phyloP scores from a whole-genome alignment of 2,797 vertebrate species.

The Galago senegalensis region DNA sequence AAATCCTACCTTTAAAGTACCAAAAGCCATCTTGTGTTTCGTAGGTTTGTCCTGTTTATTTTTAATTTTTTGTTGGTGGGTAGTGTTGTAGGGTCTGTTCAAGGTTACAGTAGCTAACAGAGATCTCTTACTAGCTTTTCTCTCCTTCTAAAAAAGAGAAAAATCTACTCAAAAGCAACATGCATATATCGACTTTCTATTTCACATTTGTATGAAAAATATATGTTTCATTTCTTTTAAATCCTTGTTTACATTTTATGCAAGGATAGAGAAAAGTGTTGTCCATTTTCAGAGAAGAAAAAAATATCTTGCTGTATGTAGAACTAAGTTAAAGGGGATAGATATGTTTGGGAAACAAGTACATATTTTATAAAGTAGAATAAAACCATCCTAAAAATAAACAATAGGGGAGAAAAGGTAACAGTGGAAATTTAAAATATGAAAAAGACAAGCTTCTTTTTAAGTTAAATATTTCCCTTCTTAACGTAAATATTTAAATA shows the following conservation, averaged over 20 bases:
- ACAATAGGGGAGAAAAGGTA: not conserved
- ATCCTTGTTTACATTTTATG: not conserved
- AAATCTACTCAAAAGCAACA: slow-evolving; percentile 13
- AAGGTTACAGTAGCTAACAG: not conserved
- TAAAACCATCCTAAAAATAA: slow-evolving; percentile 11
- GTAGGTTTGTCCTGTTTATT: not conserved
- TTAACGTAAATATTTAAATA: slow-evolving; percentile 38
- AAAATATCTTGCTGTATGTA: slow-evolving; percentile 10
- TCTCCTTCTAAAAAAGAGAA: not conserved
- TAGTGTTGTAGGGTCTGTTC: not conserved
- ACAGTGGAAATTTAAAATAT: slow-evolving; percentile 1
- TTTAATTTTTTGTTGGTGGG: not conserved
- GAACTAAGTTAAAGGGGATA: not conserved
- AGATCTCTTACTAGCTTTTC: not conserved
- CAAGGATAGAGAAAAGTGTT: not conserved
- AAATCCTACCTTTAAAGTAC: not conserved
- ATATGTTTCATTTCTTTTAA: slow-evolving; percentile 58
- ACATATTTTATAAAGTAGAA: not conserved
- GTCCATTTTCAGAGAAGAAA: slow-evolving; percentile 27
- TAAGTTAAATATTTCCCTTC: not conserved
- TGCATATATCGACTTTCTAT: slow-evolving; percentile 3
- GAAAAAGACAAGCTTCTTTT: slow-evolving; percentile 10
- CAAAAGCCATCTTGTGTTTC: not conserved
- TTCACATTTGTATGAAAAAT: slow-evolving; percentile 53
- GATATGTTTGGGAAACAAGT: not conserved